phyloP scores from a whole-genome alignment of 2,113 vertebrate genomes.

The Pangasianodon hypophthalmus region DNA sequence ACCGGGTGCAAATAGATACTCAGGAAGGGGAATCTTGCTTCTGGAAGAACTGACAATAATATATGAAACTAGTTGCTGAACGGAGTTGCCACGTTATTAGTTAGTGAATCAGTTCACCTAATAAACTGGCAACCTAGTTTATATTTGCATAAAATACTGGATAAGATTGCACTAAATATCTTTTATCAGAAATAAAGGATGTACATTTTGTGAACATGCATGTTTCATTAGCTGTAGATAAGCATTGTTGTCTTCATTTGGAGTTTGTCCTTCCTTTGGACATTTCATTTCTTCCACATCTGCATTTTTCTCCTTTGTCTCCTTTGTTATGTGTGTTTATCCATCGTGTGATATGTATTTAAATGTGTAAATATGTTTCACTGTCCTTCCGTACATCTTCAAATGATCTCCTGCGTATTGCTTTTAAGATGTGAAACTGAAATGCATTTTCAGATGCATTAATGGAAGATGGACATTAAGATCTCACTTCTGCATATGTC shows the following conservation, averaged over 20 bases:
- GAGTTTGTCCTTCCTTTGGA: neutral
- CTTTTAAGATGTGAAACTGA: slow-evolving; percentile 12
- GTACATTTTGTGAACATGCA: slow-evolving; percentile 13
- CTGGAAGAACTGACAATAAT: neutral
- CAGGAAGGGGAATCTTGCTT: neutral
- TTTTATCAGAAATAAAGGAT: neutral
- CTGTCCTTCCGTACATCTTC: neutral
- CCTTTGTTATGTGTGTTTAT: neutral
- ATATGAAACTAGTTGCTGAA: neutral
- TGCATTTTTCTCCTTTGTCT: neutral
- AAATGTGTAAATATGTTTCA: neutral
- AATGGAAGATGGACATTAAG: slow-evolving; percentile 36
- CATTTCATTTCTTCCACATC: neutral
- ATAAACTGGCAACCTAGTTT: slow-evolving; percentile 6
- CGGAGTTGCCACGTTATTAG: neutral
- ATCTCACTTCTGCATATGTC: slow-evolving; percentile 20
- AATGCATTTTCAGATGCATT: slow-evolving; percentile 34
- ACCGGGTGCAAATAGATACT: neutral
- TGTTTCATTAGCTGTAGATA: neutral
- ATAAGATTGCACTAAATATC: neutral
- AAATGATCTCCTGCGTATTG: neutral
- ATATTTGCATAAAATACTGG: neutral
- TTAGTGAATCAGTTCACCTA: neutral
- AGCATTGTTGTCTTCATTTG: slow-evolving; percentile 1
- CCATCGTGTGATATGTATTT: neutral